Conservation (phyloP, 1,140 invertebrate genomes). For the Listronotus bonariensis region DNA sequence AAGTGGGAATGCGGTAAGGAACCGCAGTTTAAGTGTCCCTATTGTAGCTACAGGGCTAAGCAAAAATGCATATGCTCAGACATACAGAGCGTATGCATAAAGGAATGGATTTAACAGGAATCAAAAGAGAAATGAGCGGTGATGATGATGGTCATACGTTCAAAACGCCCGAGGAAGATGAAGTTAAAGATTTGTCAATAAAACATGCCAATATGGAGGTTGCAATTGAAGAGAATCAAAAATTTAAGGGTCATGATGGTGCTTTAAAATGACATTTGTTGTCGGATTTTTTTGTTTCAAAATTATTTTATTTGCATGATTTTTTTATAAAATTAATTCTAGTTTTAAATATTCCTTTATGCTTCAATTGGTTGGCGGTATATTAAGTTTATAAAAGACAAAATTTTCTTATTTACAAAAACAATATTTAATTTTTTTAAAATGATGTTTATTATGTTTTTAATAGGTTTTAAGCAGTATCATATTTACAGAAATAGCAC, state of each 20-base stretch:
- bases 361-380: no score
- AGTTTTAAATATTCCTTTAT: no score
- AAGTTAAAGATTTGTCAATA: constrained; percentile 26
- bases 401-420: no score
- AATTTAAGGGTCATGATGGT: background rate
- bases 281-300: no score
- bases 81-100: constrained; percentile 82
- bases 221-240: background rate
- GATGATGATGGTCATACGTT: constrained; percentile 14
- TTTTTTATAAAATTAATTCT: no score
- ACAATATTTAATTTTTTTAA: no score
- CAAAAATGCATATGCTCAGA: constrained; percentile 84
- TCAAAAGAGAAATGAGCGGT: constrained; percentile 22
- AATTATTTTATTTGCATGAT: no score
- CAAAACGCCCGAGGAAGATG: constrained; percentile 11
- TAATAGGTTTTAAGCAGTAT: no score
- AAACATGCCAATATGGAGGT: background rate
- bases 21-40: constrained; percentile 80
- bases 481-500: no score
- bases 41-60: constrained; percentile 80
- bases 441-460: no score
- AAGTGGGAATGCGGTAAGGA: constrained; percentile 86
- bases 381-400: no score
- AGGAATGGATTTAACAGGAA: constrained; percentile 18
- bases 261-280: background rate